Evolutionary conservation across 2,888 invertebrate genomes (phyloP).

Genomic region (Metacarcinus magister): DNA sequence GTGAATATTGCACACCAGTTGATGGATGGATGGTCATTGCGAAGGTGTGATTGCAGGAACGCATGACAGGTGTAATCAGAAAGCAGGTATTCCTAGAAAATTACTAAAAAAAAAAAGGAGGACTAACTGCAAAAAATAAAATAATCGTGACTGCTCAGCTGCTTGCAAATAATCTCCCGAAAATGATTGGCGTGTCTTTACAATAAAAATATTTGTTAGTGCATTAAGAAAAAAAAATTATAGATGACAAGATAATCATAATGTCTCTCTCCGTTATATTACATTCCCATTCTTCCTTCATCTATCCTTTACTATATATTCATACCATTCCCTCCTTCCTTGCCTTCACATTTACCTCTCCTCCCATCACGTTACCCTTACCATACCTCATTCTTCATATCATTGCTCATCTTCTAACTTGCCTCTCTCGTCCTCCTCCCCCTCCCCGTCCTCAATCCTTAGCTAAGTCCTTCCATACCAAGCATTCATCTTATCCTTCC

Average conservation of each 20-base stretch:
- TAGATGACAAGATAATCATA: too few relatives aligned
- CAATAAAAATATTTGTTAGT: too few relatives aligned
- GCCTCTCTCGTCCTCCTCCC: neutral
- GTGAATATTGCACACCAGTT: neutral
- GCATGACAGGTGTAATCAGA: too few relatives aligned
- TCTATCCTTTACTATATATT: neutral
- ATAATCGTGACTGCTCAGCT: too few relatives aligned
- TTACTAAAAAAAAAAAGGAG: too few relatives aligned
- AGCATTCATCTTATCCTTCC: neutral
- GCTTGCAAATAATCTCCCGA: too few relatives aligned
- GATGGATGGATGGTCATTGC: neutral
- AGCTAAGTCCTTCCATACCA: neutral
- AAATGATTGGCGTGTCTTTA: too few relatives aligned
- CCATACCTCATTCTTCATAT: neutral
- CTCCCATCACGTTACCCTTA: neutral
- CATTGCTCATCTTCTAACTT: neutral
- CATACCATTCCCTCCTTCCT: neutral
- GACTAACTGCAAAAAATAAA: too few relatives aligned
- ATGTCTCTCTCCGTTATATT: neutral
- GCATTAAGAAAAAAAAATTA: too few relatives aligned
- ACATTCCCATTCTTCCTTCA: neutral
- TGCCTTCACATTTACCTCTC: neutral
- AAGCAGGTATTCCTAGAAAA: too few relatives aligned
- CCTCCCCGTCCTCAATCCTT: neutral
- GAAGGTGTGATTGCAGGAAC: neutral